Percentiles rank a stretch among this genome's conserved stretches.
Conservation (phyloP, 2,113 vertebrate species). For the Orycteropus afer region DNA sequence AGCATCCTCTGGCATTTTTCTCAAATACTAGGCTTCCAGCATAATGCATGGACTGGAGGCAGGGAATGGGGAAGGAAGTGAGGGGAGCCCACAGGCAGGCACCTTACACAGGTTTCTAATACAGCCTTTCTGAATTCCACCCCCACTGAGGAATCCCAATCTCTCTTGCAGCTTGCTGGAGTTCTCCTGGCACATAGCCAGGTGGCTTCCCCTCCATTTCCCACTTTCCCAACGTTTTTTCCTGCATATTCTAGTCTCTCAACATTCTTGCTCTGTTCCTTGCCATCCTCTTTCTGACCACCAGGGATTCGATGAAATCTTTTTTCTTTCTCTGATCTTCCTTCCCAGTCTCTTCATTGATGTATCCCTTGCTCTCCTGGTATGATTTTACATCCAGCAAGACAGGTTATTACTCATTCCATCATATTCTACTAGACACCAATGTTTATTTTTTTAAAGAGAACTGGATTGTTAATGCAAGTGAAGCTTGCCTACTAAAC, state of each 20-base stretch:
- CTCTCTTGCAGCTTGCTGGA: neutral
- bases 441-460: neutral
- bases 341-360: neutral
- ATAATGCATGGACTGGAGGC: neutral
- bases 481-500: neutral
- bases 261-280: neutral
- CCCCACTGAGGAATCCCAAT: neutral
- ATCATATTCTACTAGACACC: neutral
- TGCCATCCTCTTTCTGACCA: neutral
- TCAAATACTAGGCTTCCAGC: neutral
- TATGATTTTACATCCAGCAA: neutral
- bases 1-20: neutral
- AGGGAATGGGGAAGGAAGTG: neutral
- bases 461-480: neutral
- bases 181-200: neutral
- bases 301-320: neutral
- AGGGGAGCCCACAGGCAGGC: fast-evolving
- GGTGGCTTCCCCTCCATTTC: neutral
- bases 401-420: neutral
- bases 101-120: neutral
- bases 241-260: neutral
- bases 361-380: neutral
- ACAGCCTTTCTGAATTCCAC: neutral
- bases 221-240: neutral
- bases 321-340: neutral